These are phyloP conservation scores for Tubulanus polymorphus DNA, from an alignment of 2,888 invertebrate species.

Conservation along the genomic window DNA sequence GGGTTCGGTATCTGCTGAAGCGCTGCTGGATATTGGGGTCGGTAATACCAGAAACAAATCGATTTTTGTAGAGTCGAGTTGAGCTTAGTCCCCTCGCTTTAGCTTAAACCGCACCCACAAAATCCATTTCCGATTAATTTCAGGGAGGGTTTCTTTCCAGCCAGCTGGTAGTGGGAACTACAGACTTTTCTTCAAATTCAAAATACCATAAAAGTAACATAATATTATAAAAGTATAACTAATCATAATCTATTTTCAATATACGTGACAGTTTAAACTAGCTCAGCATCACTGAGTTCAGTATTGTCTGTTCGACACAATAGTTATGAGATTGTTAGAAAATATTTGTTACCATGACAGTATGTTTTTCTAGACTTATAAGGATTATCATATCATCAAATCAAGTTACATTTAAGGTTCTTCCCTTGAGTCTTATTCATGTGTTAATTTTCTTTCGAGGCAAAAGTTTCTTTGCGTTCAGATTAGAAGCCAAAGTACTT, in stretches of 20 bases:
- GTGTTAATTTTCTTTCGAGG: neutral
- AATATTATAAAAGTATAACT: no score
- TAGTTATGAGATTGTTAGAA: no score
- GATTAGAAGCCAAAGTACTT: neutral
- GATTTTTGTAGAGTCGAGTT: conserved; percentile 7
- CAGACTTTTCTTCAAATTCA: no score
- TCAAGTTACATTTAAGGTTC: no score
- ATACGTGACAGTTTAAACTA: no score
- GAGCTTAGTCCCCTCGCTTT: conserved; percentile 4
- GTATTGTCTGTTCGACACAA: no score
- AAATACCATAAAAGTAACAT: no score
- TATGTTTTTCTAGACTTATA: no score
- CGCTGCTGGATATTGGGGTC: conserved; percentile 17
- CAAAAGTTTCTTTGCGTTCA: neutral
- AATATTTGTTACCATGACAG: no score
- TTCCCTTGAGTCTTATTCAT: neutral
- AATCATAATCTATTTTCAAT: no score
- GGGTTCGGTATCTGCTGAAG: conserved; percentile 5
- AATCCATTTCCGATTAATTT: conserved; percentile 16
- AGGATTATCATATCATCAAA: no score
- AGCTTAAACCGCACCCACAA: conserved; percentile 14
- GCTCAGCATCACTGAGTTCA: no score
- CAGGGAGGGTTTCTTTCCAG: conserved; percentile 16
- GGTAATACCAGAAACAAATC: conserved; percentile 20
- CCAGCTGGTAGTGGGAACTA: conserved; percentile 2